Conservation (phyloP, 1,140 invertebrate genomes). For the Armadillidium nasatum region DNA sequence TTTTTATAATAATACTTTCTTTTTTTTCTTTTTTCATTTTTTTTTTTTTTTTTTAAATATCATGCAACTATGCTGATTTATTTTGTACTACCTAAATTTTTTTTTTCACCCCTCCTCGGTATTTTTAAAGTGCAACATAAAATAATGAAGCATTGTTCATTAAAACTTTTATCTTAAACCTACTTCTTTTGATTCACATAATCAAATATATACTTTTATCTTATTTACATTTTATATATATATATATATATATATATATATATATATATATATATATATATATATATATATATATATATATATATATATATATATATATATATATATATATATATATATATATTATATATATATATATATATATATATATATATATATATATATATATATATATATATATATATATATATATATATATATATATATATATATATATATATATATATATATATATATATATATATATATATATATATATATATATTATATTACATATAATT, state of each 20-base stretch:
- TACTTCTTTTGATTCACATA: slow-evolving; percentile 10
- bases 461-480: slow-evolving; percentile 12
- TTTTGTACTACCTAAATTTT: neutral
- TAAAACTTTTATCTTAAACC: neutral
- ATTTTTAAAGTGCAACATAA: neutral
- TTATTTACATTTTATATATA: slow-evolving; percentile 7
- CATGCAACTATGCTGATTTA: neutral
- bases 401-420: slow-evolving; percentile 17
- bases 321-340: slow-evolving; percentile 22
- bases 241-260: slow-evolving; percentile 10
- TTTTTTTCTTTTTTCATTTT: too few relatives aligned
- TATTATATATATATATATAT: slow-evolving; percentile 4
- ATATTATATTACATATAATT: neutral
- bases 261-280: slow-evolving; percentile 23
- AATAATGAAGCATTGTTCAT: slow-evolving; percentile 8
- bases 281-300: neutral
- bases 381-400: slow-evolving; percentile 4
- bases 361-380: slow-evolving; percentile 1
- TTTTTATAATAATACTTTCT: too few relatives aligned
- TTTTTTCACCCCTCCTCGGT: neutral
- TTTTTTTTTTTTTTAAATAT: neutral
- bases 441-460: slow-evolving; percentile 9
- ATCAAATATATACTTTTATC: slow-evolving; percentile 14
- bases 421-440: slow-evolving; percentile 21
- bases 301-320: slow-evolving; percentile 14